Base-by-base conservation (phyloP, 2,113 vertebrate species). In the Bufo gargarizans region DNA sequence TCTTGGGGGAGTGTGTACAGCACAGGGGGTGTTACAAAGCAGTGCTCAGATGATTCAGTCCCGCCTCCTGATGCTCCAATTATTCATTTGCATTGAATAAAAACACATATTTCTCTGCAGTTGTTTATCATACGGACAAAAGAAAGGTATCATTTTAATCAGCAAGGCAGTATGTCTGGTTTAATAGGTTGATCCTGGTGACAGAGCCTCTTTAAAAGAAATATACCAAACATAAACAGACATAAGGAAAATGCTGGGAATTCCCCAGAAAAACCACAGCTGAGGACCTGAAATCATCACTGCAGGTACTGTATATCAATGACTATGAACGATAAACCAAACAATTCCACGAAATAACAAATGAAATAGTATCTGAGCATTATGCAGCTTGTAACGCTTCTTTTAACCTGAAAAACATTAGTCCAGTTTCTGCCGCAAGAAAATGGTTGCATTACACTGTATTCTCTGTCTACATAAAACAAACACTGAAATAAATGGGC, bases 331-430 rank as follows among this genome's bases (percentile, higher is more conserved):
- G 86, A 80, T 47, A 80, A 67, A 53, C 63, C 19, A 87, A 86
- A 67, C 56, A 65, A 61, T 58, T 71, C 13, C 50, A 69, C 61
- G 58, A 80, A 61, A 86, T 53, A 56, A 50, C 86, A 65, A 78
- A 86, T 2, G 8, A 77, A 78, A 67, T 58, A 78, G 53, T 63
- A 78, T 67, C 50, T 17, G 19, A 61, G 71, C 84, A 14, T 85
- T 77, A 45, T 13, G 49, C 63, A 45, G 43, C 59, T 65, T 3
- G 76, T 77, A 71, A 87, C 61, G 49, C 77, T 63, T 80, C 50
- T 87, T 87, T 78, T 87, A 80, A 87, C 77, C 86, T 71, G 77
- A 87, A 87, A 69, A 69, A 80, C 47, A 45, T 79, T 43, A 53
- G 22, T 14, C 50, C 49, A 71, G 53, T 71, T 63, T 80, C 50